Evolutionary conservation across 2,888 invertebrate genomes (phyloP), one percentile per base, ranked within the genome.

Genomic region (Polyploca ridens): DNA sequence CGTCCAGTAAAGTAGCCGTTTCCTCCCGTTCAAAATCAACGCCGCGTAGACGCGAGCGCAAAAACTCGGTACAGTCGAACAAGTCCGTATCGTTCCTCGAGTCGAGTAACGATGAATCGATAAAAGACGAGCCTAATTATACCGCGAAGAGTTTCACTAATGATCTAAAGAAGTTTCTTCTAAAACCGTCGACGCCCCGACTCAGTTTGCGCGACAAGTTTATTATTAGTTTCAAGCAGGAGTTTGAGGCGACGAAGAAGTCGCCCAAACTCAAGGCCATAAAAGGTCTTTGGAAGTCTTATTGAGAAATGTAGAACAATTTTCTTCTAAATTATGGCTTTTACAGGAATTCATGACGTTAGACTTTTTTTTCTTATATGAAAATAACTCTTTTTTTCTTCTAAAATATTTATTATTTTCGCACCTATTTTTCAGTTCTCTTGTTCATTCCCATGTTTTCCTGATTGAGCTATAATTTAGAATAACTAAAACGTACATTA

Each of bases 71-170:
- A 44, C 94, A 94, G 69, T 94, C 94, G 54, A 90, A 87, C 59
- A 94, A 94, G 72, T 94, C 94, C 0, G 94, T 94, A 5, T 94
- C 94, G 58, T 94, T 94, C 66, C 79, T 94, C 10, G 93, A 93
- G 70, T 93, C 93, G 69, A 89, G 89, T 68, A 88, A 86, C 75
- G 93, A 92, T 14, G 91, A 89, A 63, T 86, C 91, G 63, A 76
- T 81, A 58, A 90, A 90, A 60, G 93, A 93, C 69, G 94, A 93
- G 71, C 90, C 94, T 1, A 94, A 94, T 63, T 94, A 94, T 67
- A 94, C 94, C 14, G 94, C 94, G 6, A 94, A 91, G 71, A 94
- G 94, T 75, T 94, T 94, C 77, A 94, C 94, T 6, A 94, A 94
- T 68, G 94, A 94, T 72, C 75, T 94, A 69, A 94, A 94, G 77